Conservation (phyloP, 2,888 invertebrate genomes). For the Aplocera efformata region DNA sequence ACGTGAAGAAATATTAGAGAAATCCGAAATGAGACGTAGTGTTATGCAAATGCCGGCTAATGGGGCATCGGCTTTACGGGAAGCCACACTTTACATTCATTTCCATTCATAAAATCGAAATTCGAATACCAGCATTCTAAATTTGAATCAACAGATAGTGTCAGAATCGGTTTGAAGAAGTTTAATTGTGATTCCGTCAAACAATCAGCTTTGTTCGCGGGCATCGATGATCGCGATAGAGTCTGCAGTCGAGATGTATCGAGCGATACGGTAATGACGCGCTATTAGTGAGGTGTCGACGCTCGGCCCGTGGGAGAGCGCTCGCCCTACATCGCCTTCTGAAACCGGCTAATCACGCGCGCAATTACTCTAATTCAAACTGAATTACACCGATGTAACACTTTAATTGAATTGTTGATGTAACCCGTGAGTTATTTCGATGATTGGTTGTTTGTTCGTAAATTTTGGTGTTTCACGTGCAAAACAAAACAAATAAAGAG, state of each 20-base stretch:
- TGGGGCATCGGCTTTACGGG: slow-evolving; percentile 48
- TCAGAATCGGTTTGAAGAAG: slow-evolving; percentile 25
- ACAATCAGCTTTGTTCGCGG: slow-evolving; percentile 61
- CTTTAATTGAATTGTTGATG: slow-evolving; percentile 74
- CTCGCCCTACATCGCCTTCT: slow-evolving; percentile 64
- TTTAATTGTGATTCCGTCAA: slow-evolving; percentile 33
- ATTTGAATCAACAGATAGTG: slow-evolving; percentile 15
- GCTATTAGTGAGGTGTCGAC: slow-evolving; percentile 72
- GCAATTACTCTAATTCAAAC: slow-evolving; percentile 75
- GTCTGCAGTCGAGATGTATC: slow-evolving; percentile 61
- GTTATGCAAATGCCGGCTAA: slow-evolving; percentile 56
- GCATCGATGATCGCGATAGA: slow-evolving; percentile 62
- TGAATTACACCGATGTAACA: slow-evolving; percentile 67
- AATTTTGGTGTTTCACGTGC: slow-evolving; percentile 16
- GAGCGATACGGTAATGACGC: slow-evolving; percentile 71
- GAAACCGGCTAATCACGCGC: slow-evolving; percentile 62
- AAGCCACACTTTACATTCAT: slow-evolving; percentile 58
- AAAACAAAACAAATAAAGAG: slow-evolving; percentile 20
- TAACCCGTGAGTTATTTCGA: slow-evolving; percentile 44
- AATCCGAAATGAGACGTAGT: slow-evolving; percentile 56
- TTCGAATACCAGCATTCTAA: slow-evolving; percentile 18
- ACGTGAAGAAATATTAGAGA: slow-evolving; percentile 46
- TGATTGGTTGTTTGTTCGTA: slow-evolving; percentile 32
- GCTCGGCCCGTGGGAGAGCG: slow-evolving; percentile 60
- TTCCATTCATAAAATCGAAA: slow-evolving; percentile 46